Evolutionary conservation across 1,140 invertebrate species (phyloP), one percentile per base, ranked within the genome.

Genomic region (Pseudomyrmex flavicornis): DNA sequence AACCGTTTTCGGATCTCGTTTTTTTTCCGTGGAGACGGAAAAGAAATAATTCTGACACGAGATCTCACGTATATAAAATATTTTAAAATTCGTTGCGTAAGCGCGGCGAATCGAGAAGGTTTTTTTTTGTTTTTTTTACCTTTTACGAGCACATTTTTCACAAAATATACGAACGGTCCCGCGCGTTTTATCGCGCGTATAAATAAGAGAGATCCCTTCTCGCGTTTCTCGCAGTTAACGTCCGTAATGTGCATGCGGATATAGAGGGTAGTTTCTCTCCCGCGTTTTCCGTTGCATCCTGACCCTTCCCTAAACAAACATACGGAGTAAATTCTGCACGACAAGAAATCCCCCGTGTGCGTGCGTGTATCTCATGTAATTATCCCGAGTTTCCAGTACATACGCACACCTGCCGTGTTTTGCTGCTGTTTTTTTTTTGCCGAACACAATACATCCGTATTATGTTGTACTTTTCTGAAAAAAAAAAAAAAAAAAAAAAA

Each of bases 391-490:
- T 65, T 35, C 4, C 35, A 35, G 4, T 5, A 35, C n/a, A 7
- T 22, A 52, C n/a, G 12, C 12, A 48, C 74, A 76, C 61, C 74
- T 76, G 74, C 59, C 62, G 22, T 44, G n/a, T 44, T 54, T 44
- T 22, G n/a, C n/a, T 22, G 50, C 52, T 35, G 4, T 35, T 35
- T 35, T 35, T 35, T 35, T 35, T 35, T 26, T 26, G 17, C n/a
- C 26, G 66, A 66, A 52, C n/a, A 54, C 22, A 66, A 65, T 52
- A 65, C 2, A 26, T 20, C 1, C n/a, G 7, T 44, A 61, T 22
- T 20, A 5, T 74, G 46, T 62, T 3, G 1, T 7, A 35, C 35
- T 35, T 35, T 35, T 7, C 7, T 35, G 4, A 35, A 35, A 35
- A 35, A 35, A 5, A 35, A 35, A 35, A 0, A 35, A 35, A 0